Conservation (phyloP, 2,797 vertebrate species). For the Lepus oiostolus region DNA sequence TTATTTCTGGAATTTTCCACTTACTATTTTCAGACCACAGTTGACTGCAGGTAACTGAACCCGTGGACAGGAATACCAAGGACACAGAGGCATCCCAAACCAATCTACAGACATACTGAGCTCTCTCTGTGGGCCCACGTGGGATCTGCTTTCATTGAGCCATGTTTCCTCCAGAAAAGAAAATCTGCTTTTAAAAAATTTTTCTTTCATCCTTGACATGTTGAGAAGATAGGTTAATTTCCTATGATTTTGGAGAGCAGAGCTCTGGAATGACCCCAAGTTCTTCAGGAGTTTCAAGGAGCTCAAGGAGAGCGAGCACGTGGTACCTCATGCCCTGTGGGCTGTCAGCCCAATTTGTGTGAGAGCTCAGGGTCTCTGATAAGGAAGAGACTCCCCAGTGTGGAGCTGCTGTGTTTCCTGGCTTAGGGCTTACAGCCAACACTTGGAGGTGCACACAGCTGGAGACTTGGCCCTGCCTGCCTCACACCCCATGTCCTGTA, state of each 20-base stretch:
- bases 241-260: neutral
- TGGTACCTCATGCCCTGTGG: neutral
- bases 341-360: neutral
- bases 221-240: neutral
- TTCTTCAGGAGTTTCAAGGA: neutral
- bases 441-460: neutral
- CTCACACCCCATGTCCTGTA: rapidly evolving
- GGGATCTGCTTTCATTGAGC: neutral
- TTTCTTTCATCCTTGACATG: neutral
- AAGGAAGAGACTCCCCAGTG: rapidly evolving
- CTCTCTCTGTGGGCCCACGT: neutral
- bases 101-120: neutral
- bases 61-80: neutral
- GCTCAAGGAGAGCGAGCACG: neutral
- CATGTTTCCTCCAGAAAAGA: neutral
- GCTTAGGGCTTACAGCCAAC: neutral
- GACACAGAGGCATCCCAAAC: neutral
- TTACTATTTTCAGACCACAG: too few relatives aligned
- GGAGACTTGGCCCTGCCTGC: neutral
- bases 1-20: neutral
- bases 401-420: rapidly evolving
- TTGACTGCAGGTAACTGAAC: neutral
- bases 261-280: rapidly evolving
- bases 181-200: neutral
- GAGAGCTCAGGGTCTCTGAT: neutral